Evolutionary conservation across 2,888 invertebrate genomes (phyloP).

Genomic region (Emmelina monodactyla): DNA sequence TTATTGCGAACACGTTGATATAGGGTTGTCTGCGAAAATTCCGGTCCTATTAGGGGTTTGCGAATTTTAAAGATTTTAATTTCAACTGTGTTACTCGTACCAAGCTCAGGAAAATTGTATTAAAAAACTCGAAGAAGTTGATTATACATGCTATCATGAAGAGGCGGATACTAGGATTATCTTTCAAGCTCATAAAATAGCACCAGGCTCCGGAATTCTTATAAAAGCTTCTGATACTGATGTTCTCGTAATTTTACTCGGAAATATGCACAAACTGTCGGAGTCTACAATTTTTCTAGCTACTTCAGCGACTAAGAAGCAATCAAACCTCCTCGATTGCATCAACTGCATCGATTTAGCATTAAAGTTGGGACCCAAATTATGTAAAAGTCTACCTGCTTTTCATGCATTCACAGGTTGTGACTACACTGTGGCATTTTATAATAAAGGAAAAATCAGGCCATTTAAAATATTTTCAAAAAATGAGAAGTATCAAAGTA

Average conservation of each 20-base stretch:
- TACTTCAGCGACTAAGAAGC: conserved; percentile 13
- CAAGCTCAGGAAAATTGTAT: conserved; percentile 10
- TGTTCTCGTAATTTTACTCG: conserved; percentile 18
- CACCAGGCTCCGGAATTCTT: conserved; percentile 16
- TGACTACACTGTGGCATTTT: conserved; percentile 16
- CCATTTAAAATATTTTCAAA: conserved; percentile 21
- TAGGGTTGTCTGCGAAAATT: too few species aligned
- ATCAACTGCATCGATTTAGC: conserved; percentile 15
- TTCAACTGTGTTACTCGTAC: conserved; percentile 12
- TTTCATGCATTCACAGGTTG: conserved; percentile 16
- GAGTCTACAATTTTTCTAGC: conserved; percentile 15
- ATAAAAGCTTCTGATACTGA: conserved; percentile 19
- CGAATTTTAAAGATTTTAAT: too few species aligned
- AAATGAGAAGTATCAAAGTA: conserved; percentile 21
- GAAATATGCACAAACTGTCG: conserved; percentile 17
- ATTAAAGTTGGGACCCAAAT: conserved; percentile 10
- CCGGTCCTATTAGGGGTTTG: too few species aligned
- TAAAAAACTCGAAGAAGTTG: conserved; percentile 12
- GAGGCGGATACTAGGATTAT: conserved; percentile 19
- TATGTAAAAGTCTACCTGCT: conserved; percentile 13
- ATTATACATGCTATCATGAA: conserved; percentile 16
- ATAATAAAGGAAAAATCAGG: conserved; percentile 21
- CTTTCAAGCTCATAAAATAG: conserved; percentile 17
- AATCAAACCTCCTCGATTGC: conserved; percentile 15
- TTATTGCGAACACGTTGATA: too few species aligned